phyloP scores from a whole-genome alignment of 2,888 invertebrate genomes.

The Hirtodrosophila trivittata region DNA sequence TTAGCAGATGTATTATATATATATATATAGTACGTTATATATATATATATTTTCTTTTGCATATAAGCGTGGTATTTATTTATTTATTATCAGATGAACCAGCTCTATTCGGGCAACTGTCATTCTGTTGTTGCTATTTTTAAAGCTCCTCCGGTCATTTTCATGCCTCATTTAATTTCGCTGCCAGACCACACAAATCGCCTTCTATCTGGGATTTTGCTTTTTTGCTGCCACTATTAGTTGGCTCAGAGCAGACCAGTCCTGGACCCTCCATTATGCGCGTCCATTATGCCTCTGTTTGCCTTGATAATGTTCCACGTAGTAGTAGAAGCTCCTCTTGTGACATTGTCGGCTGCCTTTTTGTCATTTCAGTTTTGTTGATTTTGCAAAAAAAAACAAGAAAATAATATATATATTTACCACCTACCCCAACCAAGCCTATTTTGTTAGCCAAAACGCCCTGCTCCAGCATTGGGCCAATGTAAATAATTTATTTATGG shows the following conservation, averaged over 20 bases:
- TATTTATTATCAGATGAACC: slow-evolving; percentile 75
- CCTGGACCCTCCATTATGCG: slow-evolving; percentile 42
- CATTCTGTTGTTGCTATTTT: slow-evolving; percentile 4
- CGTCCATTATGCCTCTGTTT: slow-evolving; percentile 75
- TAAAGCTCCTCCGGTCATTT: slow-evolving; percentile 42
- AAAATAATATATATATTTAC: slow-evolving; percentile 32
- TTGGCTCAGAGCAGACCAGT: background rate
- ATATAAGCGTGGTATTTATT: no score
- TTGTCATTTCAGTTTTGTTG: slow-evolving; percentile 80
- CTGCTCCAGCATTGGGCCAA: slow-evolving; percentile 30
- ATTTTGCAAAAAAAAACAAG: slow-evolving; percentile 65
- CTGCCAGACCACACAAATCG: slow-evolving; percentile 58
- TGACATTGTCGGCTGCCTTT: slow-evolving; percentile 61
- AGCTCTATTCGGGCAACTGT: slow-evolving; percentile 53
- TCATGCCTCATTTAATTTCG: slow-evolving; percentile 60
- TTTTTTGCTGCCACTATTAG: slow-evolving; percentile 10
- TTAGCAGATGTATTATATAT: no score
- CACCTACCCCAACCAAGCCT: slow-evolving; percentile 46
- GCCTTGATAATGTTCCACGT: slow-evolving; percentile 70
- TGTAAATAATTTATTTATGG: slow-evolving; percentile 77
- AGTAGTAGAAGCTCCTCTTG: slow-evolving; percentile 5
- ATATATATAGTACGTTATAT: no score
- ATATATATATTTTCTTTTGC: no score
- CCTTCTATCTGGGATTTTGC: slow-evolving; percentile 24
- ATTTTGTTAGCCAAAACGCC: slow-evolving; percentile 20